Evolutionary conservation across 2,797 vertebrate species (phyloP), one percentile per base, ranked within the genome.

Genomic region (Pangasius djambal): DNA sequence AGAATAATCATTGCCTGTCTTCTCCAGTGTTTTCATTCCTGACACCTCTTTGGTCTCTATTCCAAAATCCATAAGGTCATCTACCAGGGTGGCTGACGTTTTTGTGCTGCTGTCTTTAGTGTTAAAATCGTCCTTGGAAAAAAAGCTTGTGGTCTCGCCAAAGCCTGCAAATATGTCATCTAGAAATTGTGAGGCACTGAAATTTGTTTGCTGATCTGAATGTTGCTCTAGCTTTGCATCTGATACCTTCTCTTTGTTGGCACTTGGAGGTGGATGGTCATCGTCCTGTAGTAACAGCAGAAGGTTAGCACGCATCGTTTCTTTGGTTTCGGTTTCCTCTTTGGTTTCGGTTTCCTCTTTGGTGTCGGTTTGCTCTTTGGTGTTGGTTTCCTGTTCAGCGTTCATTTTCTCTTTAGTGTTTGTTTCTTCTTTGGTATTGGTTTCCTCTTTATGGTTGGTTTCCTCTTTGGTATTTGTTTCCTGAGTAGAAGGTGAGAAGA

Each of bases 21-120:
- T 87, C 65, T 83, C 44, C 59, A 15, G 90, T 22, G 83, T 85
- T 72, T 84, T 79, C 85, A 70, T 89, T 20, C 86, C 90, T 44
- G 31, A 55, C 12, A 83, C 65, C 50, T 77, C 92, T 84, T 86
- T 88, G 28, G 79, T 85, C 70, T 93, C 93, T 83, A 91, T 93
- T 85, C 95, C 95, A 2, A 96, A 96, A 94, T 95, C 95, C 90
- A 96, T 92, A 91, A 96, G 95, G 93, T 96, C 95, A 57, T 95
- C 95, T 83, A 95, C 91, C 18, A 91, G 90, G 6, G 94, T 93
- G 87, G 9, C 84, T 65, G 50, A 83, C 1, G 94, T 90, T 90
- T 40, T 84, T 89, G 89, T 90, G 52, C 37, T 85, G 0, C 34
- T 89, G 20, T 93, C 84, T 37, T 86, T 90, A 75, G 92, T 85